Percentiles rank a stretch among this genome's conserved stretches.
Conservation (phyloP, 2,113 vertebrate genomes). For the Coreoperca whiteheadi region DNA sequence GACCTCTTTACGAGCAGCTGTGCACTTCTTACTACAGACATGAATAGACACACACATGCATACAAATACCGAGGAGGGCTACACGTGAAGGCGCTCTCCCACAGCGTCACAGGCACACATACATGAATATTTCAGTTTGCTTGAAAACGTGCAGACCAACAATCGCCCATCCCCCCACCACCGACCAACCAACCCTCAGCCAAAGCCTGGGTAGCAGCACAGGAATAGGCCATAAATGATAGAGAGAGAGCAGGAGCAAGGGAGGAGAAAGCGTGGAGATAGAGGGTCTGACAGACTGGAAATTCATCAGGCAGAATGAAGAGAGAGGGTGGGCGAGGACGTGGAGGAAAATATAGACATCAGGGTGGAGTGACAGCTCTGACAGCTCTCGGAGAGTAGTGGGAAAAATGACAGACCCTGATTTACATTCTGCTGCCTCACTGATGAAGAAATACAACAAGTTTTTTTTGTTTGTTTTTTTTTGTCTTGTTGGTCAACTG, state of each 20-base stretch:
- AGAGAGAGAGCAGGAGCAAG: conserved; percentile 38
- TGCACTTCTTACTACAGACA: conserved; percentile 20
- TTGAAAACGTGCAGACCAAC: conserved; percentile 74
- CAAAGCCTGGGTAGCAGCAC: conserved; percentile 32
- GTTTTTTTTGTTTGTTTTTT: conserved; percentile 9
- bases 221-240: conserved; percentile 68
- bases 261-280: conserved; percentile 9
- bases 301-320: conserved; percentile 48
- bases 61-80: conserved; percentile 6
- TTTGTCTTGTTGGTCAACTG: conserved; percentile 17
- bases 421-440: conserved; percentile 23
- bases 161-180: conserved; percentile 46
- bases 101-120: conserved; percentile 71
- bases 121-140: conserved; percentile 85
- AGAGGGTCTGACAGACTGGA: conserved; percentile 49
- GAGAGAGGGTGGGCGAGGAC: conserved; percentile 37
- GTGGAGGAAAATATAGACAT: conserved; percentile 60
- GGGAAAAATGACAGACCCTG: conserved; percentile 7
- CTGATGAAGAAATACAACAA: neutral
- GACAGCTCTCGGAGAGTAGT: conserved; percentile 13
- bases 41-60: conserved; percentile 36
- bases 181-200: conserved; percentile 48
- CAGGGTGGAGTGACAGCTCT: conserved; percentile 48
- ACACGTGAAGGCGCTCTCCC: conserved; percentile 74
- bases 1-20: conserved; percentile 2